These are phyloP conservation scores for Zygogramma bicolorata DNA, from an alignment of 2,888 invertebrate species.

Conservation along the genomic window DNA sequence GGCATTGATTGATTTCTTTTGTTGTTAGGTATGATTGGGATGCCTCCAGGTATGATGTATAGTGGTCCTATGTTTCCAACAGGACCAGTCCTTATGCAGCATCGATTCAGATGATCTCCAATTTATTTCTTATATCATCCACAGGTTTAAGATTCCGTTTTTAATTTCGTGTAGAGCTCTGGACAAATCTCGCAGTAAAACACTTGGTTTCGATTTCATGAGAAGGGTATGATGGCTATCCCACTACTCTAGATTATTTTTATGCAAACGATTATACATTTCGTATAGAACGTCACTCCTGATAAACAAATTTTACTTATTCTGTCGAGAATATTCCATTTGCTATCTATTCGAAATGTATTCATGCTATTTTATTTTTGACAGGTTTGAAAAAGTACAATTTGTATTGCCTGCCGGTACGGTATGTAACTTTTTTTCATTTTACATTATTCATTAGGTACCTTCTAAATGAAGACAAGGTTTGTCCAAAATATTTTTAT, in stretches of 20 bases:
- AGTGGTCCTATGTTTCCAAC: conserved; percentile 66
- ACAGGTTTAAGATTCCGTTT: conserved; percentile 60
- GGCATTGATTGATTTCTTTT: conserved; percentile 45
- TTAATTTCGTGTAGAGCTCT: background rate
- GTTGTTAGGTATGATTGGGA: conserved; percentile 67
- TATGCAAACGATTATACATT: too few species aligned
- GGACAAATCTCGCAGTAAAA: background rate
- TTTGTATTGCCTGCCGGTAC: conserved; percentile 41
- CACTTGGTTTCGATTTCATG: background rate
- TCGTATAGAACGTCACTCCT: too few species aligned
- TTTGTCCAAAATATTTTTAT: conserved; percentile 28
- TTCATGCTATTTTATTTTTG: conserved; percentile 58
- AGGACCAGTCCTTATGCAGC: conserved; percentile 77
- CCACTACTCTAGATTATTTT: background rate
- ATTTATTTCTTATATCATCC: conserved; percentile 71
- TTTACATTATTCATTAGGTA: conserved; percentile 29
- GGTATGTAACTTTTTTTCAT: conserved; percentile 49
- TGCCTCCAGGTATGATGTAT: conserved; percentile 67
- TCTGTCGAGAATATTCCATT: background rate
- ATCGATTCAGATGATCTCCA: conserved; percentile 88
- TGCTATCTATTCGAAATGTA: conserved; percentile 8
- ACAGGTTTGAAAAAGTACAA: conserved; percentile 60
- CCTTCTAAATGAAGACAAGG: conserved; percentile 26
- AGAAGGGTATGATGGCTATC: background rate
- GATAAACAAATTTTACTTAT: too few species aligned